phyloP scores from a whole-genome alignment of 2,888 invertebrate genomes.

The Brachycybe producta region DNA sequence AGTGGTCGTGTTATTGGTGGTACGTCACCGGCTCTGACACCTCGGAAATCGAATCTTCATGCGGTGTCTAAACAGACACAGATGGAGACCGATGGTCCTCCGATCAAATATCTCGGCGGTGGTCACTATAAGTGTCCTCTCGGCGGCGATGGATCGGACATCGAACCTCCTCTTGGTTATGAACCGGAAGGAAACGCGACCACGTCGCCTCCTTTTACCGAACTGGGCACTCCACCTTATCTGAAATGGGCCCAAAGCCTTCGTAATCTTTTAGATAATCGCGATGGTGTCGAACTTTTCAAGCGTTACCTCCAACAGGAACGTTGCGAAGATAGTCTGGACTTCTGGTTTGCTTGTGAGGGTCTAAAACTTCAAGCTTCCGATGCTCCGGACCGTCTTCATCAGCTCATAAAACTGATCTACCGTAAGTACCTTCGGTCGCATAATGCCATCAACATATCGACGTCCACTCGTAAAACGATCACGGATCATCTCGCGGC shows the following conservation, averaged over 20 bases:
- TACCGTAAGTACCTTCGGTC: conserved; percentile 50
- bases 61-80: neutral
- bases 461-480: conserved; percentile 62
- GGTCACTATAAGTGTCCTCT: too few relatives aligned
- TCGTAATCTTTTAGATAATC: conserved; percentile 69
- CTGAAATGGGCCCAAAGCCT: conserved; percentile 80
- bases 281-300: conserved; percentile 78
- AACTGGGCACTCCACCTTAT: conserved; percentile 46
- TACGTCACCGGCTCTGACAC: conserved; percentile 10
- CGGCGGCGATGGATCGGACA: neutral
- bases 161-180: conserved; percentile 40
- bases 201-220: conserved; percentile 34
- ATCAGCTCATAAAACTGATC: conserved; percentile 58
- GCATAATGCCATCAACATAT: conserved; percentile 59
- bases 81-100: neutral
- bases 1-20: too few relatives aligned
- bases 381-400: conserved; percentile 43
- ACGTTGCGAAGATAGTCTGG: conserved; percentile 26
- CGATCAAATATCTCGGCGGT: neutral
- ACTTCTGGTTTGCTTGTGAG: conserved; percentile 85
- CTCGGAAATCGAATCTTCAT: conserved; percentile 2
- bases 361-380: conserved; percentile 45
- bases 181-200: conserved; percentile 45
- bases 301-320: conserved; percentile 40
- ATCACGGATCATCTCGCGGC: conserved; percentile 59